phyloP scores from a whole-genome alignment of 2,797 vertebrate genomes.

The Xyrichtys novacula region DNA sequence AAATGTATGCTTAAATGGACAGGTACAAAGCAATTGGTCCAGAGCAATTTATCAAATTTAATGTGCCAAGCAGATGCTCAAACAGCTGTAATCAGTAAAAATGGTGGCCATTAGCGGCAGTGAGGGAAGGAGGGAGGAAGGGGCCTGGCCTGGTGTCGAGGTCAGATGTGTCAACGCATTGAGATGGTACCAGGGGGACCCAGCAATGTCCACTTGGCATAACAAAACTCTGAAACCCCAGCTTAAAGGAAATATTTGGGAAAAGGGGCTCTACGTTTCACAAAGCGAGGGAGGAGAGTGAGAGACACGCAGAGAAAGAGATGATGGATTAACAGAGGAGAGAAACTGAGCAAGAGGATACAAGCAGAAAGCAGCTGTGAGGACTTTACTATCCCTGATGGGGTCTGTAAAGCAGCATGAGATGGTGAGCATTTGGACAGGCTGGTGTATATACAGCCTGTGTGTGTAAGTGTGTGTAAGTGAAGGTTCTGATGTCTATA shows the following conservation, averaged over 20 bases:
- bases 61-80: constrained; percentile 60
- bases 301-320: constrained; percentile 72
- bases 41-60: constrained; percentile 20
- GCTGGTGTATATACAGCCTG: constrained; percentile 20
- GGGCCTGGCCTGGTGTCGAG: constrained; percentile 49
- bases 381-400: constrained; percentile 75
- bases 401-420: constrained; percentile 70
- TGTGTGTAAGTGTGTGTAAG: constrained; percentile 26
- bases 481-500: constrained; percentile 43
- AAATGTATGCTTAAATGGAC: background rate
- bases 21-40: constrained; percentile 12
- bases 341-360: constrained; percentile 72
- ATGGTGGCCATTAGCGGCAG: constrained; percentile 49
- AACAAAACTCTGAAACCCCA: constrained; percentile 87
- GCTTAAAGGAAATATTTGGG: constrained; percentile 89
- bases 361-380: constrained; percentile 81
- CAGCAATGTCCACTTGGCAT: constrained; percentile 78
- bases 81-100: constrained; percentile 66
- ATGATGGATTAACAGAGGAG: constrained; percentile 80
- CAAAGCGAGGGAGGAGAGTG: constrained; percentile 63
- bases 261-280: constrained; percentile 81
- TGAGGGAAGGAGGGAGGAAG: constrained; percentile 5
- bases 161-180: constrained; percentile 79
- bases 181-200: constrained; percentile 81
- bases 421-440: constrained; percentile 38